phyloP scores from a whole-genome alignment of 2,113 vertebrate species.

The Chaenocephalus aceratus region DNA sequence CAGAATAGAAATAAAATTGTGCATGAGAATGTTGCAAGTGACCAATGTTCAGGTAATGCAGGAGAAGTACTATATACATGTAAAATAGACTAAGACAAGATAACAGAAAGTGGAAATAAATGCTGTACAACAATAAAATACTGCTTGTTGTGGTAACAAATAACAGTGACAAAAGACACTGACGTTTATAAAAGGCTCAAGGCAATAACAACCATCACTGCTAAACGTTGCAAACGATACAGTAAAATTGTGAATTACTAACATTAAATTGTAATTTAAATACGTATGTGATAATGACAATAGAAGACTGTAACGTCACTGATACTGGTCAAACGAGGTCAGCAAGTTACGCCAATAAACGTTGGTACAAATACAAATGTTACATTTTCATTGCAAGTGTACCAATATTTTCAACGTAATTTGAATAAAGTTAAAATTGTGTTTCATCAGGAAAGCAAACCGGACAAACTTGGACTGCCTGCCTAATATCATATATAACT shows the following conservation, averaged over 20 bases:
- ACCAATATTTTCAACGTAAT: neutral
- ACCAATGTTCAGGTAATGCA: too few relatives aligned
- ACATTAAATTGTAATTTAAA: too few relatives aligned
- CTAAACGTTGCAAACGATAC: neutral
- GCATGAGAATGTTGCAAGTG: too few relatives aligned
- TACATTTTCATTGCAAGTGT: neutral
- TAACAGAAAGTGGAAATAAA: too few relatives aligned
- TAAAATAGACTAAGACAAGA: too few relatives aligned
- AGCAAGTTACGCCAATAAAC: neutral
- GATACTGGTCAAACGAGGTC: neutral
- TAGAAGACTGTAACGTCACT: neutral
- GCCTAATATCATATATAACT: constrained; percentile 24
- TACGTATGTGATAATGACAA: too few relatives aligned
- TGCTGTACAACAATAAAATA: too few relatives aligned
- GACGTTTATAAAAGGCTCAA: neutral
- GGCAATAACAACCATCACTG: neutral
- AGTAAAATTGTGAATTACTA: neutral
- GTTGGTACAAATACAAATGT: neutral
- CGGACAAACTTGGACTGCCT: neutral
- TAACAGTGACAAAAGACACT: neutral
- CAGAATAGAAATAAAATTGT: too few relatives aligned
- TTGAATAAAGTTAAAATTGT: neutral
- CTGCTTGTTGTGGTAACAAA: too few relatives aligned
- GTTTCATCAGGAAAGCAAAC: neutral
- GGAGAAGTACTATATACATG: too few relatives aligned